Percentiles rank a stretch among this genome's conserved stretches.
phyloP scores from a whole-genome alignment of 2,113 vertebrate species.

The Mormyrus lacerda region DNA sequence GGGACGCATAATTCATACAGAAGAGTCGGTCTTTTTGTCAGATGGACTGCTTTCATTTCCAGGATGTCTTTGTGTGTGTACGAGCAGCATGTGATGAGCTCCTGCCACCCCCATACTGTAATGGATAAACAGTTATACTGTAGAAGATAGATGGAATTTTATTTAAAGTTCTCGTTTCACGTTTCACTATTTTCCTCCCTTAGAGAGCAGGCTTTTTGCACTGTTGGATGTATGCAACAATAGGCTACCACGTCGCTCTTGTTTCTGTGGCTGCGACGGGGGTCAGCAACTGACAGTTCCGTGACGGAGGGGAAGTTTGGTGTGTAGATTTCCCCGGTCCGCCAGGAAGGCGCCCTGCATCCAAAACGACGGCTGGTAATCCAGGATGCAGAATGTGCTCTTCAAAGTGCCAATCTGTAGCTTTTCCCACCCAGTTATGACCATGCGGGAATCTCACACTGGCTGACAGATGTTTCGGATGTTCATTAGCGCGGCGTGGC shows the following conservation, averaged over 20 bases:
- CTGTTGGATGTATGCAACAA: background rate
- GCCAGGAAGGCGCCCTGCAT: background rate
- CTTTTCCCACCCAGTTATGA: conserved; percentile 40
- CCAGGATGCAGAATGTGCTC: conserved; percentile 48
- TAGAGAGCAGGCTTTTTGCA: background rate
- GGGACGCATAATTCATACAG: background rate
- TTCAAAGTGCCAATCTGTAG: conserved; percentile 55
- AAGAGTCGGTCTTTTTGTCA: background rate
- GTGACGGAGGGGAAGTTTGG: too few relatives aligned
- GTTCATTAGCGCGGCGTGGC: conserved; percentile 62
- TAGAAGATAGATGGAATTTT: background rate
- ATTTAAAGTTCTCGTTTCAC: background rate
- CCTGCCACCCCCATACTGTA: background rate
- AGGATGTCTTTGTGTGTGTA: too few relatives aligned
- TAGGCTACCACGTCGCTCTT: background rate
- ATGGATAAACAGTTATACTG: background rate
- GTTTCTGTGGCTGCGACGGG: conserved; percentile 25
- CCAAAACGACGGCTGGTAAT: conserved; percentile 30
- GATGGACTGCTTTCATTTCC: background rate
- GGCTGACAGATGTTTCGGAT: conserved; percentile 62
- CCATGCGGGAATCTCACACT: conserved; percentile 33
- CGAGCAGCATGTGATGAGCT: background rate
- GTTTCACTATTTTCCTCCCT: background rate
- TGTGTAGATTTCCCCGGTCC: background rate
- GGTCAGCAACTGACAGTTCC: background rate